Percentiles rank a stretch among this genome's conserved stretches.
Evolutionary conservation across 1,140 invertebrate species (phyloP).

Genomic region (Orius laevigatus): DNA sequence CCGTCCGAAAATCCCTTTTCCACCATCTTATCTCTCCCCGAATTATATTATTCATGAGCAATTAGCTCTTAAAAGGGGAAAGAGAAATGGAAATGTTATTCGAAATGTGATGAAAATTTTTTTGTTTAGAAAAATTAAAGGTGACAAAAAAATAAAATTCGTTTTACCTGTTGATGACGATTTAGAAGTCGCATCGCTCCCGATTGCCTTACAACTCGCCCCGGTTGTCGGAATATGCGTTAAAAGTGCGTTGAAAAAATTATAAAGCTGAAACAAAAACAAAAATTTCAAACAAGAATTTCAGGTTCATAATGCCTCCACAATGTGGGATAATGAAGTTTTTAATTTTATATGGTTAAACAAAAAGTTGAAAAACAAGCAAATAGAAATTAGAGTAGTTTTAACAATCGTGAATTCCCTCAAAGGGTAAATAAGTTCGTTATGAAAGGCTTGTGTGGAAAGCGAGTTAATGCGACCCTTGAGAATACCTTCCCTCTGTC

Average conservation of each 20-base stretch:
- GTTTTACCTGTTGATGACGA: slow-evolving; percentile 42
- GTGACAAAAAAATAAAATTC: slow-evolving; percentile 13
- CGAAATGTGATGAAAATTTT: background rate
- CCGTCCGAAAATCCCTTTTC: background rate
- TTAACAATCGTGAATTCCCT: too few relatives aligned
- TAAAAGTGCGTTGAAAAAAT: slow-evolving; percentile 78
- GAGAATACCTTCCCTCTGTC: too few relatives aligned
- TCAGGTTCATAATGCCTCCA: too few relatives aligned
- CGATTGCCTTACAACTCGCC: slow-evolving; percentile 6
- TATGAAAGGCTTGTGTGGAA: too few relatives aligned
- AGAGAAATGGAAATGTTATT: background rate
- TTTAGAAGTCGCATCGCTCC: slow-evolving; percentile 33
- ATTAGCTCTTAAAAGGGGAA: background rate
- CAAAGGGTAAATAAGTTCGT: too few relatives aligned
- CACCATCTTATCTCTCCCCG: background rate
- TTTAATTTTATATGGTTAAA: too few relatives aligned
- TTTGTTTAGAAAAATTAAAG: slow-evolving; percentile 13
- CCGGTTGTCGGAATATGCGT: slow-evolving; percentile 47
- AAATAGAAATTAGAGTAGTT: too few relatives aligned
- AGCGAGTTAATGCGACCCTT: too few relatives aligned
- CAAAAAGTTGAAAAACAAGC: too few relatives aligned
- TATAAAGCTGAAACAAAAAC: slow-evolving; percentile 56
- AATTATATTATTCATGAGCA: background rate
- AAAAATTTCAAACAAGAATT: too few relatives aligned
- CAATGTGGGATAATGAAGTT: too few relatives aligned